Conservation (phyloP, 1,140 invertebrate species). For the Prorops nasuta region DNA sequence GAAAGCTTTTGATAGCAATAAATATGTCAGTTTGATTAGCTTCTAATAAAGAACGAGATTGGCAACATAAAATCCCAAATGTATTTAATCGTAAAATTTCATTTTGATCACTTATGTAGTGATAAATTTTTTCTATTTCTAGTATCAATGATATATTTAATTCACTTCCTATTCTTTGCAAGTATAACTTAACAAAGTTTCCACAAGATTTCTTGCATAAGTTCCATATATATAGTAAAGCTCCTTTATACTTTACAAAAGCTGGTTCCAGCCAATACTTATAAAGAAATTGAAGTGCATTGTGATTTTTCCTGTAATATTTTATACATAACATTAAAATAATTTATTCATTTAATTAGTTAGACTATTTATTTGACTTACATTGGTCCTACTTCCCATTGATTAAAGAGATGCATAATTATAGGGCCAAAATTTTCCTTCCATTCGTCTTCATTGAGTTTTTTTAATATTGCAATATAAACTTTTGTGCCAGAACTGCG, state of each 20-base stretch:
- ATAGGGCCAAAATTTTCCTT: slow-evolving; percentile 23
- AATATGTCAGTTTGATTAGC: slow-evolving; percentile 14
- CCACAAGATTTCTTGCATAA: slow-evolving; percentile 12
- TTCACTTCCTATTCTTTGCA: slow-evolving; percentile 27
- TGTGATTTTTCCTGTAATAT: slow-evolving; percentile 29
- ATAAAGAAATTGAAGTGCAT: slow-evolving; percentile 30
- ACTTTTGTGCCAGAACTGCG: slow-evolving; percentile 35
- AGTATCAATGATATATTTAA: slow-evolving; percentile 9
- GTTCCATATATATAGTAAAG: slow-evolving; percentile 29
- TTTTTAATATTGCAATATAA: slow-evolving; percentile 32
- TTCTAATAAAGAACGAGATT: slow-evolving; percentile 3
- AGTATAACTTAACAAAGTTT: slow-evolving; percentile 24
- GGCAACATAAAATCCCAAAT: slow-evolving; percentile 33
- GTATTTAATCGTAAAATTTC: slow-evolving; percentile 37
- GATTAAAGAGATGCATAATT: slow-evolving; percentile 21
- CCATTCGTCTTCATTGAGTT: slow-evolving; percentile 31
- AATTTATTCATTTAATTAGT: neutral
- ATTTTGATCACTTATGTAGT: slow-evolving; percentile 19
- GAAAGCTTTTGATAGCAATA: slow-evolving; percentile 25
- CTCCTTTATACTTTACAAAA: slow-evolving; percentile 20
- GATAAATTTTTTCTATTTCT: slow-evolving; percentile 3
- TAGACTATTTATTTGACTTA: slow-evolving; percentile 24
- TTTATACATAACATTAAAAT: neutral
- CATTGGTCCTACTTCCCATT: slow-evolving; percentile 32
- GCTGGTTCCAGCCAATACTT: slow-evolving; percentile 39